Evolutionary conservation across 2,797 vertebrate species (phyloP), one percentile per base, ranked within the genome.

Genomic region (Acanthopagrus latus): DNA sequence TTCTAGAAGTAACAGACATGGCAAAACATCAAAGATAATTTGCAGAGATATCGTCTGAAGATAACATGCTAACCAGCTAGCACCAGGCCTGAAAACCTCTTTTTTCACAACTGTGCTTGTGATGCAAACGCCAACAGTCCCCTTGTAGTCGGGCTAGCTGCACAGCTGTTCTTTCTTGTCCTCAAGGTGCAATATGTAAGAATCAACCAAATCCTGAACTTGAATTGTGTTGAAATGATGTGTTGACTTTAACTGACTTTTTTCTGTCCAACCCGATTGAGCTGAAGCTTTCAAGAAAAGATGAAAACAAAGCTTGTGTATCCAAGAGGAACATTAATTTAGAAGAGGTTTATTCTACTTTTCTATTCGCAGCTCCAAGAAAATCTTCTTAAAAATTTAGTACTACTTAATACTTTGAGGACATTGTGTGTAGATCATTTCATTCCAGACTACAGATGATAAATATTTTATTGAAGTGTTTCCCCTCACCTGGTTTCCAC

Each of bases 401-500:
- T 38, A 2, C 25, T 29, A 56, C 3, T 41, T 41, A 17, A 8
- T 41, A 48, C 38, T 52, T 13, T 1, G 7, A 2, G 18, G 16
- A 72, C 14, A 11, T 5, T 62, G 63, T 55, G 29, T 66, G 48
- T 7, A 13, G 43, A 46, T 7, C 0, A 5, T 62, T 33, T 51
- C 21, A 38, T 9, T 44, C 1, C 7, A 56, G 11, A 54, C 21
- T 5, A 55, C 21, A 54, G 48, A 27, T 3, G 18, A 7, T 33
- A 64, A 14, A 5, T 33, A 56, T 51, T 0, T 0, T 0, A 43
- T 50, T 21, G 1, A 21, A 21, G 8, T 10, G 20, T 56, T 9
- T n/a, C 20, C 68, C 23, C 90, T 96, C 94, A 99, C 98, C 97
- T 99, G 98, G 89, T 99, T 99, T 72, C 98, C 98, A 55, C 98